Conservation (phyloP, 2,888 invertebrate species). For the Drosophila stalkeri region DNA sequence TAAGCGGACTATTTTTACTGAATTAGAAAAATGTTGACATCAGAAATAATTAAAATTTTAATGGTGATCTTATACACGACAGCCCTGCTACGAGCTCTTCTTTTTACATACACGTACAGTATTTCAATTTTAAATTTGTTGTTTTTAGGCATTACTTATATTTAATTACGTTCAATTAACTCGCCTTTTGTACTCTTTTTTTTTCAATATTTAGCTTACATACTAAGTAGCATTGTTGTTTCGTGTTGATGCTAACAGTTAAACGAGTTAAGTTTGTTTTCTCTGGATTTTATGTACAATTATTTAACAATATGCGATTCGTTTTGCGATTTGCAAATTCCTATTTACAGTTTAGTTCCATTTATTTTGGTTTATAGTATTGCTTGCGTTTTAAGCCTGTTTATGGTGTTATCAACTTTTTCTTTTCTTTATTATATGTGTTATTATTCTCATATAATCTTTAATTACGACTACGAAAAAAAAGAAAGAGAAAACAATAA, state of each 20-base stretch:
- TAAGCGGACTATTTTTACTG: not conserved
- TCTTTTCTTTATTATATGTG: constrained; percentile 32
- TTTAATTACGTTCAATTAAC: constrained; percentile 62
- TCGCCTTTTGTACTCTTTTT: constrained; percentile 74
- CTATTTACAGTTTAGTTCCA: constrained; percentile 37
- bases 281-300: constrained; percentile 39
- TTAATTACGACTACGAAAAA: constrained; percentile 27
- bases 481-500: constrained; percentile 9
- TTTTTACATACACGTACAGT: constrained; percentile 34
- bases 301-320: constrained; percentile 43
- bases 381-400: constrained; percentile 68
- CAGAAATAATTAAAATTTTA: not conserved
- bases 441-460: constrained; percentile 5
- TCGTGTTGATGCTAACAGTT: constrained; percentile 25
- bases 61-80: constrained; percentile 29
- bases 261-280: constrained; percentile 18
- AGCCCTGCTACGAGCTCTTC: constrained; percentile 18
- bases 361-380: constrained; percentile 62
- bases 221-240: constrained; percentile 30
- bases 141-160: constrained; percentile 43
- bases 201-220: constrained; percentile 66
- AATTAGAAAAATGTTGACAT: constrained; percentile 3
- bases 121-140: constrained; percentile 20
- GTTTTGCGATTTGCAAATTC: constrained; percentile 11
- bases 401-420: constrained; percentile 40